Base-by-base conservation (phyloP, 2,888 invertebrate species). In the Heliconius ethilla region DNA sequence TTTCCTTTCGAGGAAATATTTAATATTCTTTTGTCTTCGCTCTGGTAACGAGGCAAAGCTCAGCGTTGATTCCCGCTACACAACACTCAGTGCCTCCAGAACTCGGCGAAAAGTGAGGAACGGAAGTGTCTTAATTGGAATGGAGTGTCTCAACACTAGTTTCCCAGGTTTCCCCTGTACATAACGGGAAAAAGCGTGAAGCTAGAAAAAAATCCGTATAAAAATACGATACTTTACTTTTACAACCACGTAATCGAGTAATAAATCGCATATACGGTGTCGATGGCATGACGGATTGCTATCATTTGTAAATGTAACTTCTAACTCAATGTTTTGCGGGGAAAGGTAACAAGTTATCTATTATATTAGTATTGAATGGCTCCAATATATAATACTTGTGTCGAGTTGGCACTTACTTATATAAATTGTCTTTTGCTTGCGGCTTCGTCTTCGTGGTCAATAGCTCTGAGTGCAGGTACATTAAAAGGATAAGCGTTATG, bases 201-300 rank as follows among this genome's bases (percentile, higher is more conserved):
- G 25, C 10, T 59, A 59, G 22, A 13, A 62, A 27, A 59, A n/a
- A 59, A n/a, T 2, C 22, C 5, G n/a, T 25, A 51, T 69, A 69
- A 25, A 40, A 6, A 40, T 25, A 69, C 15, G 18, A 18, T 25
- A 69, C 25, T 69, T 67, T 25, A 27, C 40, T 45, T 69, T 45
- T 45, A 40, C 25, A 69, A 25, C 69, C 40, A 15, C 69, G 18
- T 45, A 69, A 69, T 69, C 69, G 69, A 27, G 15, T 18, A 25
- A 40, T 69, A 69, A 69, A 74, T 74, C 74, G 40, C n/a, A 59
- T 33, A 40, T 27, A 74, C 74, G 37, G 74, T 77, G 76, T 77
- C 76, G 55, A 73, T 77, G 66, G 72, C 77, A 67, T 77, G 73
- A 77, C 65, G 66, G 40, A 77, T 77, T 22, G 66, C 55, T 25